Conservation (phyloP, 2,797 vertebrate genomes). For the Babyrousa celebensis region DNA sequence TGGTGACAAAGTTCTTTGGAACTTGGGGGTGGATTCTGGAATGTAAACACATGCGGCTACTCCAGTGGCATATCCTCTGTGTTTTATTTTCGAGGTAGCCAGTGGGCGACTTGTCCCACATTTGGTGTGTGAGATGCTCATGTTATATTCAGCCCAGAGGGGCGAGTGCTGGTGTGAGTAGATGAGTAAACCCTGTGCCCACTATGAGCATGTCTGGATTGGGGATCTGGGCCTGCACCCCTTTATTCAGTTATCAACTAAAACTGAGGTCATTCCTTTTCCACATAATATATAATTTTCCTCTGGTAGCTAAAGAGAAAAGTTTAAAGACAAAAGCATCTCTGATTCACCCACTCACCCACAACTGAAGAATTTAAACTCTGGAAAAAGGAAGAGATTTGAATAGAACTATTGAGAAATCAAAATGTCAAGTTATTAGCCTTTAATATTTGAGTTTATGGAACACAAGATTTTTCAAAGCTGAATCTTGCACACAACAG, state of each 20-base stretch:
- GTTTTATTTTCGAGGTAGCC: not conserved
- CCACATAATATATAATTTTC: not conserved
- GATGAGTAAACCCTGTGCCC: not conserved
- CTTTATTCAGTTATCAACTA: not conserved
- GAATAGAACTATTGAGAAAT: conserved; percentile 53
- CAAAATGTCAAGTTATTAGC: conserved; percentile 57
- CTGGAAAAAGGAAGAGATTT: conserved; percentile 15
- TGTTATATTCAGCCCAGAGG: not conserved
- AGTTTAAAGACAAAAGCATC: conserved; percentile 6
- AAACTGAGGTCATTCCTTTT: not conserved
- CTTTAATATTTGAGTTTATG: conserved; percentile 29
- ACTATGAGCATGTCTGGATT: not conserved
- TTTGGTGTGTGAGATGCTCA: not conserved
- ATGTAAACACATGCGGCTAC: too few relatives aligned
- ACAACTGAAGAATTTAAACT: conserved; percentile 54
- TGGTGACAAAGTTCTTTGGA: not conserved
- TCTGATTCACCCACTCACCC: conserved; percentile 55
- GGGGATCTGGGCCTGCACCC: not conserved
- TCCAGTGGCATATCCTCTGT: not conserved
- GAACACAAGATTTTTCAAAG: not conserved
- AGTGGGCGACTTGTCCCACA: not conserved
- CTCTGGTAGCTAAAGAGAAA: conserved; percentile 26
- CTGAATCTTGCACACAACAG: not conserved
- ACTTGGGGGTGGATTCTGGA: not conserved
- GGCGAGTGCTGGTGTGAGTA: not conserved